Conservation (phyloP, 2,888 invertebrate species). For the Protophormia terraenovae region DNA sequence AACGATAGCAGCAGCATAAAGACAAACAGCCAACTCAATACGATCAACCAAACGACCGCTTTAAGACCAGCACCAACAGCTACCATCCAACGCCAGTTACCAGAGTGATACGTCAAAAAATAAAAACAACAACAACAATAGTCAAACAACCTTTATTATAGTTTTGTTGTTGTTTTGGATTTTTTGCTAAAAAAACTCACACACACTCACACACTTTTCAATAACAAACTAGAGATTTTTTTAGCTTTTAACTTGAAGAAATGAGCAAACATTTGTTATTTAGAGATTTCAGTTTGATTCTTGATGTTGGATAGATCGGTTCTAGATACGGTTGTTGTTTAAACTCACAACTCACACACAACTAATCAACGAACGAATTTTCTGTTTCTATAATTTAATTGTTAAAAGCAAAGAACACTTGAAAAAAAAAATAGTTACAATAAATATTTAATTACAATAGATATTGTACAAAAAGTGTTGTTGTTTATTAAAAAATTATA, state of each 20-base stretch:
- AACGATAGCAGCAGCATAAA: slow-evolving; percentile 57
- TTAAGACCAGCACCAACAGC: neutral
- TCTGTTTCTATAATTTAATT: slow-evolving; percentile 36
- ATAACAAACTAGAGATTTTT: slow-evolving; percentile 32
- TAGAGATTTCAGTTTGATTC: slow-evolving; percentile 79
- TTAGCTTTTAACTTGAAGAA: slow-evolving; percentile 24
- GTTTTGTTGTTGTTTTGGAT: neutral
- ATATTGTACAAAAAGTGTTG: no score
- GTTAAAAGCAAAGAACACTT: slow-evolving; percentile 50
- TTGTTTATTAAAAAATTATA: slow-evolving; percentile 52
- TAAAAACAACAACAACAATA: no score
- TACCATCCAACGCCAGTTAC: slow-evolving; percentile 63
- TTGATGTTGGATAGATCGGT: slow-evolving; percentile 81
- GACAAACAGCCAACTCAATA: slow-evolving; percentile 43
- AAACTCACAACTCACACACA: slow-evolving; percentile 56
- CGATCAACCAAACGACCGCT: neutral
- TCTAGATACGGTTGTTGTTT: slow-evolving; percentile 72
- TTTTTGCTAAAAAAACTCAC: slow-evolving; percentile 29
- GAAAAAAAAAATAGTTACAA: no score
- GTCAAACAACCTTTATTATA: slow-evolving; percentile 27
- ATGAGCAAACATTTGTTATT: slow-evolving; percentile 61
- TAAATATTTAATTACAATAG: neutral
- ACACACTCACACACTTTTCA: neutral
- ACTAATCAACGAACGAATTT: slow-evolving; percentile 58
- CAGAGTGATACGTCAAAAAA: slow-evolving; percentile 67